phyloP scores from a whole-genome alignment of 1,140 invertebrate genomes.

The Apis mellifera region Amel_HAv3.1 CM009932.2:14360001-14360500 shows the following conservation, averaged over 20 bases:
- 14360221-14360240: neutral
- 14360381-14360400: neutral
- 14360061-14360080: neutral
- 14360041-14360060: neutral
- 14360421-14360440: constrained; percentile 34
- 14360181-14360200: neutral
- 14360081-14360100: neutral
- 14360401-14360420: constrained; percentile 43
- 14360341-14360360: neutral
- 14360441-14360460: constrained; percentile 45
- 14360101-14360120: too few species aligned
- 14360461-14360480: constrained; percentile 29
- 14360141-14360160: constrained; percentile 15
- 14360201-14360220: neutral
- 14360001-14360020: neutral
- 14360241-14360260: neutral
- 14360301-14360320: neutral
- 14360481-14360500: constrained; percentile 22
- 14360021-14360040: neutral
- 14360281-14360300: neutral
- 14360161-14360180: constrained; percentile 13
- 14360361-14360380: neutral
- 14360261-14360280: neutral
- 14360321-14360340: neutral
- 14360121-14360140: constrained; percentile 8